phyloP scores from a whole-genome alignment of 2,888 invertebrate species.

The Netelia virgata region DNA sequence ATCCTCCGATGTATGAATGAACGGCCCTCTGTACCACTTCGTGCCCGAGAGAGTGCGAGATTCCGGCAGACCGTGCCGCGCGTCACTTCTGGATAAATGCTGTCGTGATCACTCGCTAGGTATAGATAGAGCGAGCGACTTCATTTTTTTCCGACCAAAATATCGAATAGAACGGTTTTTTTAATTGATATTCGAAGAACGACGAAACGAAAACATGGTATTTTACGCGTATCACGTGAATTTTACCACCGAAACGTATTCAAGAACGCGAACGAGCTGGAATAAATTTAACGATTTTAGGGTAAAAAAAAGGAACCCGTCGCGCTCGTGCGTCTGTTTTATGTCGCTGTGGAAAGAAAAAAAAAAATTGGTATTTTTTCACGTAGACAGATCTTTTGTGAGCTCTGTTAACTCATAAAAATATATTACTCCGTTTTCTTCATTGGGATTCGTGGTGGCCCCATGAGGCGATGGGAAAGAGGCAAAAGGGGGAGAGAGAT shows the following conservation, averaged over 20 bases:
- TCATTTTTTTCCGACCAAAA: background rate
- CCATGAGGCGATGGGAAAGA: conserved; percentile 41
- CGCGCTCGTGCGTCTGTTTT: conserved; percentile 6
- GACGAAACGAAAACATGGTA: conserved; percentile 6
- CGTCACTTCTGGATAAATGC: background rate
- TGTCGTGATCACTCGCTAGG: background rate
- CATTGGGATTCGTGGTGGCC: conserved; percentile 38
- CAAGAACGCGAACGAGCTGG: conserved; percentile 10
- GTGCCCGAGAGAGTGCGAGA: conserved; percentile 56
- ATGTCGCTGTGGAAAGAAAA: conserved; percentile 22
- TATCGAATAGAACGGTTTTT: background rate
- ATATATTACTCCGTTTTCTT: conserved; percentile 46
- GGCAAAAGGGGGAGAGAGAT: conserved; percentile 6
- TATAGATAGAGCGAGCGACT: background rate
- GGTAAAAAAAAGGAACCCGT: conserved; percentile 23
- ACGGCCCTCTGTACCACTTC: conserved; percentile 57
- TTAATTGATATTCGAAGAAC: conserved; percentile 17
- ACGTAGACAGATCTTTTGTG: conserved; percentile 51
- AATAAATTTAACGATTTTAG: conserved; percentile 29
- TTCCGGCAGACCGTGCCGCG: conserved; percentile 22
- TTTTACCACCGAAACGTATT: conserved; percentile 14
- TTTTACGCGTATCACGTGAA: conserved; percentile 17
- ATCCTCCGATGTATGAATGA: conserved; percentile 65
- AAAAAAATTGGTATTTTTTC: conserved; percentile 13
- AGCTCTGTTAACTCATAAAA: conserved; percentile 35